A percentile compares a stretch with the other conserved stretches of the same genome.
These are phyloP conservation scores for Mesochorus sp. DNA, from an alignment of 2,888 invertebrate genomes.

Conservation along the genomic window DNA sequence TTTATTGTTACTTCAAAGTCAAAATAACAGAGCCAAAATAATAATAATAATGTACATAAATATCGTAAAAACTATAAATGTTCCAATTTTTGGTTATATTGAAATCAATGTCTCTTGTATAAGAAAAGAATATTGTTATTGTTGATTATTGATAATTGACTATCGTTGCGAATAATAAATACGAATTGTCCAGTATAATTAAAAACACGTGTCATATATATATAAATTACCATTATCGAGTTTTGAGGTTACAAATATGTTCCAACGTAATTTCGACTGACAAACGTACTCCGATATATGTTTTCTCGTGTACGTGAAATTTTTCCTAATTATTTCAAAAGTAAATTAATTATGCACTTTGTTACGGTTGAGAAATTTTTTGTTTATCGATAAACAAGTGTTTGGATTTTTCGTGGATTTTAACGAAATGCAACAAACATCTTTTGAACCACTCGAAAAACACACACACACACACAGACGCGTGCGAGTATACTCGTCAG, in stretches of 20 bases:
- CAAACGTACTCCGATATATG: neutral
- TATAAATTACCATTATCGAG: slow-evolving; percentile 1
- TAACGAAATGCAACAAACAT: too few relatives aligned
- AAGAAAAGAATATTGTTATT: neutral
- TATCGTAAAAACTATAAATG: neutral
- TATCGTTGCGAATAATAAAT: too few relatives aligned
- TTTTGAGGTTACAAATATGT: slow-evolving; percentile 20
- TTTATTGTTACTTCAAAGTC: too few relatives aligned
- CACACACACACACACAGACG: too few relatives aligned
- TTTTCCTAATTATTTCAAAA: neutral
- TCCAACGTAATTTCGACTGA: neutral
- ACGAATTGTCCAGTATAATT: neutral
- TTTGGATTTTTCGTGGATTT: neutral
- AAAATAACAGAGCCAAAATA: too few relatives aligned
- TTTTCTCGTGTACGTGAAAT: neutral
- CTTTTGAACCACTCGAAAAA: too few relatives aligned
- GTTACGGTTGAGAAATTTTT: neutral
- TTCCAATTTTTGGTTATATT: neutral
- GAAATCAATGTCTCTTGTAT: neutral
- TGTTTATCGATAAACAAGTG: neutral
- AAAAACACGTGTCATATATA: neutral
- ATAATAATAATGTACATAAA: too few relatives aligned
- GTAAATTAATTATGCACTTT: neutral
- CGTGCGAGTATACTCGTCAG: too few relatives aligned
- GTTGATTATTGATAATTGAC: neutral